Base-by-base conservation (phyloP, 2,113 vertebrate species). In the Psophia crepitans region DNA sequence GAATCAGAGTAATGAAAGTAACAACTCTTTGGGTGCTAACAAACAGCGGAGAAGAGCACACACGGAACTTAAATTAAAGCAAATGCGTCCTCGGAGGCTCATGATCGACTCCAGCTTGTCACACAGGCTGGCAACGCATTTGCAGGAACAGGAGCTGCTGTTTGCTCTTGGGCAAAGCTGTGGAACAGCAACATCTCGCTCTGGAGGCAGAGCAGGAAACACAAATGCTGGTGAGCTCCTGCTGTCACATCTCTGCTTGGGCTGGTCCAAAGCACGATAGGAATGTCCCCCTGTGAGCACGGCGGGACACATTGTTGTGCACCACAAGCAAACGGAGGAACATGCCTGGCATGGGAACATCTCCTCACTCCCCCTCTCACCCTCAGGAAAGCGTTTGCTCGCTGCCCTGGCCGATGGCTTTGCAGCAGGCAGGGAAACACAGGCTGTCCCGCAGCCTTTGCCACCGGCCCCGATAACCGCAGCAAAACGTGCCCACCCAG, bases 21-120 rank as follows among this genome's bases (percentile, higher is more conserved):
- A 73, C 48, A 44, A 32, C 61, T n/a, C 39, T 97, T 88, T 43
- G 86, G 82, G 43, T 80, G 86, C 91, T 84, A 56, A 66, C 51
- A 87, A 87, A 75, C 46, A 77, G 37, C 0, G 2, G n/a, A 66
- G n/a, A 53, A 46, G 57, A 78, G 49, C 23, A 51, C 53, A 41
- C 57, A 76, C 20, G 68, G 75, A 95, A 56, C 22, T 61, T 78
- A 6, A 92, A 92, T 76, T 21, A 56, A 30, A 88, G 33, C n/a
- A 73, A 64, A 56, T 20, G 37, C 6, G 0, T 27, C 82, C 57
- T 75, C 27, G 26, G 61, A 43, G 70, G 61, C 22, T 88, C 15
- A 2, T 48, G 58, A n/a, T 28, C 2, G 1, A 35, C 63, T 78
- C 75, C 63, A 83, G 46, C 39, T 56, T 15, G 9, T 68, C 43